Base-by-base conservation (phyloP, 2,888 invertebrate genomes). In the Pseudeuparius sepicola region DNA sequence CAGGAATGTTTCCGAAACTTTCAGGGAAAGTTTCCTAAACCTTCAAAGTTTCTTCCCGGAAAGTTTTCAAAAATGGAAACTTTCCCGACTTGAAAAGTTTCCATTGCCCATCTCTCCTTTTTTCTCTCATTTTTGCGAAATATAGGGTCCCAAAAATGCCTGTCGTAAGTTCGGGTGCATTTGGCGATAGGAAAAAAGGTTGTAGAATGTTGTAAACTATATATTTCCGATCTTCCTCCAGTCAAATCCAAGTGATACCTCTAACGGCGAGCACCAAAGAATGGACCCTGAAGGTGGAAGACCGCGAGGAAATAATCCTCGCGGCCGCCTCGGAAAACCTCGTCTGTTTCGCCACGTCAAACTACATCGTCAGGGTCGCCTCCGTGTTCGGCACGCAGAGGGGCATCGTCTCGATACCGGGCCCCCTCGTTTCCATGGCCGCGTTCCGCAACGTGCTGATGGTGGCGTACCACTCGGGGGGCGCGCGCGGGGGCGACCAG, bases 331-430 rank as follows among this genome's bases (percentile, higher is more conserved):
- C 81, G 0, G 73, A 83, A 32, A 79, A 78, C 3, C 70, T 90
- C 51, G 72, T 93, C 15, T 92, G 84, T 1, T 75, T 78, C 34
- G 84, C 80, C 2, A 90, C 90, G 1, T 73, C 71, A 47, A 70
- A 70, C 34, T 68, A 87, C 13, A 71, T 80, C 46, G 60, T 97
- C 30, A 66, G 94, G n/a, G 61, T 96, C 3, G 93, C 82, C 60
- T 83, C 85, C 4, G 67, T 84, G 7, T 77, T 81, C 61, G 97
- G 97, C 27, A 78, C 86, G 1, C 96, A 97, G 65, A 71, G 80
- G 52, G 83, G 85, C 54, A 61, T 82, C 5, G 62, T 88, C 32
- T 71, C 75, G 1, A 57, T 86, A 30, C 78, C 84, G 0, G 88
- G 89, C 1, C 73, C 78, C 4, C 64, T 82, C 10, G 73, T 90